Evolutionary conservation across 92 coral and sea anemone species (phyloP).

Genomic region (Epizoanthus fatuus): DNA sequence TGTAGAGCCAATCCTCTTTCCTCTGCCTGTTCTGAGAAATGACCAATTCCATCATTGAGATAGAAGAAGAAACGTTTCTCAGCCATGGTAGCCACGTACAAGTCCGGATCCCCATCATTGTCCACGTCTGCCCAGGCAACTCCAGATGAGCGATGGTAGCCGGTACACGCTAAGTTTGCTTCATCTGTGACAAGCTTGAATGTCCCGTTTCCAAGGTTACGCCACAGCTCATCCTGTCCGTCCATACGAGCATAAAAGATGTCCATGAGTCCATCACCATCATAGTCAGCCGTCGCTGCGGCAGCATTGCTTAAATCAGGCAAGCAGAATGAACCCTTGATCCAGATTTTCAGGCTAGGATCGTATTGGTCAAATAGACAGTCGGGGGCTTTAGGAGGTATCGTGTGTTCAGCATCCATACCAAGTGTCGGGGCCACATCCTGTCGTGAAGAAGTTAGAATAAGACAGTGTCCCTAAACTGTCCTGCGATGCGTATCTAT

Average conservation of each 20-base stretch:
- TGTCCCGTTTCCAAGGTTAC: constrained; percentile 96
- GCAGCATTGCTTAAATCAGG: constrained; percentile 89
- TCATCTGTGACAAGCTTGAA: constrained; percentile 86
- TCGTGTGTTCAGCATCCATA: constrained; percentile 85
- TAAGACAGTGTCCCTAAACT: neutral
- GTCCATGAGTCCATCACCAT: constrained; percentile 95
- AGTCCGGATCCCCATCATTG: constrained; percentile 96
- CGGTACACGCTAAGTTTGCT: constrained; percentile 90
- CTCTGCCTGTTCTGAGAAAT: constrained; percentile 93
- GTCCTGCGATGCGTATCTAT: neutral
- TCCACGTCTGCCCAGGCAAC: constrained; percentile 94
- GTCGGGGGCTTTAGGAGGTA: constrained; percentile 95
- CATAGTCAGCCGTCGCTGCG: constrained; percentile 96
- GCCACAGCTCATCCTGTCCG: constrained; percentile 98
- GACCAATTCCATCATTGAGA: constrained; percentile 97
- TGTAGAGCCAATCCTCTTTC: constrained; percentile 86
- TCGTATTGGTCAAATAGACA: constrained; percentile 99
- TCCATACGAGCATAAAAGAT: constrained; percentile 95
- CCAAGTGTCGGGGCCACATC: constrained; percentile 92
- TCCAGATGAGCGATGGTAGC: constrained; percentile 92
- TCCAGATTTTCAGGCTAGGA: constrained; percentile 93
- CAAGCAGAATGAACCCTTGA: constrained; percentile 96
- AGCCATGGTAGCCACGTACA: constrained; percentile 94
- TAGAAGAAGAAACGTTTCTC: constrained; percentile 92
- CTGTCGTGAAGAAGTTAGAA: constrained; percentile 18